Evolutionary conservation across 2,797 vertebrate species (phyloP), one percentile per base, ranked within the genome.

Genomic region (Pogoniulus pusillus): DNA sequence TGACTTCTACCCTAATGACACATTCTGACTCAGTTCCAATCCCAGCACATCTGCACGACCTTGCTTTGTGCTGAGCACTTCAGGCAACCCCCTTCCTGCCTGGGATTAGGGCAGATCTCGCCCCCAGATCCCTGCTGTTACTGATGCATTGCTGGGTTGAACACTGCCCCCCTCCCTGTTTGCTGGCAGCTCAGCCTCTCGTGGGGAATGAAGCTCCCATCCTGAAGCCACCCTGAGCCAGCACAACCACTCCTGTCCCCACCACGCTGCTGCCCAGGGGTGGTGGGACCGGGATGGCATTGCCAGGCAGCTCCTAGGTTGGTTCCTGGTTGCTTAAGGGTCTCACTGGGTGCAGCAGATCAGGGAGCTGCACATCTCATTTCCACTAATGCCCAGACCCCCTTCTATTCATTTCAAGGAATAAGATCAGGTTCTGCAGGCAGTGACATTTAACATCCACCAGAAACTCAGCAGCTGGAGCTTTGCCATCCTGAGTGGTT

Each of bases 351-450:
- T 12, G 0, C 43, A 4, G 34, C 63, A 81, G 90, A 86, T 93
- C 73, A 90, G 59, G 32, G 49, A 35, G 35, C 43, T 7, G 16
- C 68, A 76, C 16, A 0, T 83, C 85, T 76, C 62, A 92, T 90
- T 94, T 89, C 85, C 87, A 78, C 82, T 92, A 81, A 93, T 89
- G 71, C 81, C 45, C 5, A 91, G 70, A 83, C 93, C 82, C 55
- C 87, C 16, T 89, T 87, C 47, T 19, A 45, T 68, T 90, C 84
- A n/a, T 83, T 88, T 68, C 89, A 30, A 90, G 80, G 68, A 66
- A 53, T 16, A 59, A 84, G 68, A 76, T 88, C 74, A 26, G 60
- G 26, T 60, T 57, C 77, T 63, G 53, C 34, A 86, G 60, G 53
- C 63, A 87, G 71, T 0, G 5, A 54, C 63, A 66, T 59, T 76